Conservation (phyloP, 2,113 vertebrate species). For the Lasiurus borealis region DNA sequence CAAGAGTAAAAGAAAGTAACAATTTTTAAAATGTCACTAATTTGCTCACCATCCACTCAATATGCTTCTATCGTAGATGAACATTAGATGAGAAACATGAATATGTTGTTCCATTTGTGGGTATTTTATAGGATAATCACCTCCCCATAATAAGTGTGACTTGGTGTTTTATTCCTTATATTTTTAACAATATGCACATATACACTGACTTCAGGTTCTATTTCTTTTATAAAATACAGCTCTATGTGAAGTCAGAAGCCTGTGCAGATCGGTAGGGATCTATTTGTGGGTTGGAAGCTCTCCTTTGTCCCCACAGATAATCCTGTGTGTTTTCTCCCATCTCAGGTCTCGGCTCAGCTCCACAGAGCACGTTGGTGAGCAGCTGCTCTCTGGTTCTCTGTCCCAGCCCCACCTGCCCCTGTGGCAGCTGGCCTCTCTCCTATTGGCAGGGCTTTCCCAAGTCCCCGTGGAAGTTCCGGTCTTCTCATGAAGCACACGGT, state of each 20-base stretch:
- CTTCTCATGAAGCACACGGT: not conserved
- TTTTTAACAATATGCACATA: not conserved
- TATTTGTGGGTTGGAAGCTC: not conserved
- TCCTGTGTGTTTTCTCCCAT: not conserved
- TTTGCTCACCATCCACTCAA: not conserved
- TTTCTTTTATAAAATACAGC: not conserved
- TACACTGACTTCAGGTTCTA: not conserved
- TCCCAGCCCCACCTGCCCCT: not conserved
- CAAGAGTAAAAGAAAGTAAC: constrained; percentile 3
- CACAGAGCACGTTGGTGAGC: not conserved
- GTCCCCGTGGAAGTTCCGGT: not conserved
- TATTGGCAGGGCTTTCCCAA: not conserved
- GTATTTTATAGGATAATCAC: not conserved
- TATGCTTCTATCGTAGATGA: not conserved
- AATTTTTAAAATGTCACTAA: not conserved
- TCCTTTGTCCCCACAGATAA: not conserved
- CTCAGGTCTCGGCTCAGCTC: not conserved
- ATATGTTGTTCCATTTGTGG: not conserved
- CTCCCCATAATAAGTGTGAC: not conserved
- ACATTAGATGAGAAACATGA: not conserved
- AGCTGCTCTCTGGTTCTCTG: not conserved
- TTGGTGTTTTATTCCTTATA: not conserved
- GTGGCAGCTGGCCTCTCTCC: not conserved
- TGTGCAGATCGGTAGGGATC: not conserved
- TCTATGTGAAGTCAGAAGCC: not conserved